These are phyloP conservation scores for Magallana angulata DNA, from an alignment of 1,140 invertebrate species.

Conservation along the genomic window DNA sequence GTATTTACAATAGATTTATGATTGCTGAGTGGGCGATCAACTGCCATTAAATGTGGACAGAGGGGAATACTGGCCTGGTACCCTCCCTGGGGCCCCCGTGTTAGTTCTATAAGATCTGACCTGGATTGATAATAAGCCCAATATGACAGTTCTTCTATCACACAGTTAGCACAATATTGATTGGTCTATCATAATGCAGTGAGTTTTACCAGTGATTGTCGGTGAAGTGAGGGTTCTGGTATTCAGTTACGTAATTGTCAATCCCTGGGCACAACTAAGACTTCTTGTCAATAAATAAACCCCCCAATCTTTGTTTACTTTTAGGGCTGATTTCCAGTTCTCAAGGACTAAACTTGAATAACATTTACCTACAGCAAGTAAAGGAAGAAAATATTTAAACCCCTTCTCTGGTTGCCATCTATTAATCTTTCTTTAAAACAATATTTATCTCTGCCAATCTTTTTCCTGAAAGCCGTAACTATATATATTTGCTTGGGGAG, in stretches of 20 bases:
- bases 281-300: not conserved
- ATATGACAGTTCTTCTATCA: slow-evolving; percentile 12
- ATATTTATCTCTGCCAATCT: slow-evolving; percentile 8
- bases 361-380: slow-evolving; percentile 3
- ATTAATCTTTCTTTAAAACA: not conserved
- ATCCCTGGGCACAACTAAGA: not conserved
- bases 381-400: not conserved
- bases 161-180: not conserved
- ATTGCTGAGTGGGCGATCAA: no score
- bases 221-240: not conserved
- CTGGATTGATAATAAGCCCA: not conserved
- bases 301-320: not conserved
- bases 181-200: not conserved
- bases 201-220: not conserved
- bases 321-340: not conserved
- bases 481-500: slow-evolving; percentile 3
- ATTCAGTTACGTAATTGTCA: not conserved
- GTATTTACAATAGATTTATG: no score
- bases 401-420: not conserved
- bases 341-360: not conserved
- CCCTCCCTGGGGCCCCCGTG: not conserved
- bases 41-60: no score
- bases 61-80: not conserved
- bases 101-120: not conserved
- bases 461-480: slow-evolving; percentile 17